Base-by-base conservation (phyloP, 2,888 invertebrate species). In the Teleogryllus oceanicus region DNA sequence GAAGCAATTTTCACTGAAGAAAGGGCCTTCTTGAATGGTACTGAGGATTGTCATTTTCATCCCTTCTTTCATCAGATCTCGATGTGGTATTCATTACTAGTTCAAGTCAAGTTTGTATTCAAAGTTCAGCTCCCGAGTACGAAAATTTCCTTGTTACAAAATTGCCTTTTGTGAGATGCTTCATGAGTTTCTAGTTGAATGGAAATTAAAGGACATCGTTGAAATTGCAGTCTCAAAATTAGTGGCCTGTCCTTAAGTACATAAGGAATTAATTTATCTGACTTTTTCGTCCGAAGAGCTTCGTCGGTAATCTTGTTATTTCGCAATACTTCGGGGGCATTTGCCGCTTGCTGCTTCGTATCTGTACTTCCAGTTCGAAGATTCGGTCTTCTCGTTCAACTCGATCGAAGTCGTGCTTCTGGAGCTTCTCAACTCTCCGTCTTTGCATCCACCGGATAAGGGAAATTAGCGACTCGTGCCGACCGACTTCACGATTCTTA, bases 81-180 rank as follows among this genome's bases (percentile, higher is more conserved):
- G 62, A 62, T 62, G 62, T n/a, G 62, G 62, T 62, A 62, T 62
- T 62, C 62, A 62, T 62, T 62, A 62, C 62, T 62, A 62, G 62
- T 62, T 62, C 62, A 62, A 62, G 62, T 62, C 62, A 62, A 62
- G 62, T 62, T 62, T 62, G 62, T 62, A 18, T 62, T n/a, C 62
- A 62, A 62, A 62, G 62, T 62, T 62, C 62, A 62, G 13, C 62
- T n/a, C 62, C n/a, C 62, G n/a, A 13, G 62, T n/a, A 62, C 62
- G 62, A n/a, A 62, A 62, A 62, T 62, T 62, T 62, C 62, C 62
- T 62, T 62, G 62, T 62, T 62, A 62, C 62, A 62, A 62, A 62
- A 62, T 62, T 62, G 62, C 62, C 62, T 62, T 62, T 62, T 62
- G 62, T 62, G n/a, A 62, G 62, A 62, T 62, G 62, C 62, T 62